Evolutionary conservation across 2,888 invertebrate genomes (phyloP), one percentile per base, ranked within the genome.

Genomic region (Yponomeuta cagnagella): DNA sequence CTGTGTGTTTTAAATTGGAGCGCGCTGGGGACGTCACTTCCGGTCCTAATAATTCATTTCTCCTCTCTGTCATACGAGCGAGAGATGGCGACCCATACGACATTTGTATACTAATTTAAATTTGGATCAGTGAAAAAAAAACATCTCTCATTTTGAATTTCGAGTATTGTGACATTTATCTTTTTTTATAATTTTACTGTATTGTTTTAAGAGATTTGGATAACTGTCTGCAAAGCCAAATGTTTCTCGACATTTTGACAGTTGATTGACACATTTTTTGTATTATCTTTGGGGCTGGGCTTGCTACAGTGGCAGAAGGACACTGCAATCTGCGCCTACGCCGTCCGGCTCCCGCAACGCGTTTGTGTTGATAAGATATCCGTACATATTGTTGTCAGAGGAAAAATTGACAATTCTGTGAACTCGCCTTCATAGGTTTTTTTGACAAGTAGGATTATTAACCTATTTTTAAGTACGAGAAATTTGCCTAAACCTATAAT

Each of bases 1-100:
- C 48, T 48, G 79, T 77, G 82, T 84, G 82, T 88, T 70, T 88
- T 86, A 90, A 91, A 90, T 87, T 87, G 88, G 90, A 89, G 85
- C 90, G 82, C 83, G 85, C 78, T 77, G 78, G 85, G 82, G 83
- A 89, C 91, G 91, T 90, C 90, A 90, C 87, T 90, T 91, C 91
- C 91, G 89, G 89, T 89, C 83, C 82, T 85, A 88, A 90, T 91
- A 88, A 89, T 88, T 90, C 89, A 89, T 88, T 87, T 87, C 86
- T 86, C 86, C 84, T 84, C 89, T 86, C 87, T 84, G 84, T 85
- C 87, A 85, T 83, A 81, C 85, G 89, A 85, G 84, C 52, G 52
- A 58, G 88, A 84, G 88, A 87, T 86, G 85, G 87, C 82, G 87
- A 82, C 83, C 82, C 86, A 87, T 85, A 85, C 86, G 88, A 87